Base-by-base conservation (phyloP, 1,140 invertebrate genomes). In the Brachionus rotundiformis region DNA sequence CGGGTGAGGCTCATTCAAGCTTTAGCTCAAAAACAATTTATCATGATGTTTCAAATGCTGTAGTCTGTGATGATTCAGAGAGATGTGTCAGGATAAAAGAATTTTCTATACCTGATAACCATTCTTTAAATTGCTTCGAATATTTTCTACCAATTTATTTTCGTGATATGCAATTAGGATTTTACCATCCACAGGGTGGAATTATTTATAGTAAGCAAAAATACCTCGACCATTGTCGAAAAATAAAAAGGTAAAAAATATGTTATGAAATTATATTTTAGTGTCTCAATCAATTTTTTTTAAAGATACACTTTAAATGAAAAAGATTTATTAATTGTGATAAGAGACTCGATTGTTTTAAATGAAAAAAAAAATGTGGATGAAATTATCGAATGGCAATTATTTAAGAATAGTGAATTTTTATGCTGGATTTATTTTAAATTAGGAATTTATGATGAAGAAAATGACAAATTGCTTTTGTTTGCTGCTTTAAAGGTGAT, bases 381-480 rank as follows among this genome's bases (percentile, higher is more conserved):
- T 27, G 59, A 61, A 61, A 61, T 27, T 1, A 61, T 61, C 23
- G 59, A 61, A 61, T 61, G 59, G 59, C 59, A 61, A 61, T 61
- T 61, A 31, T 61, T 61, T 31, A 61, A 61, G 27, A 61, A 61
- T 61, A 61, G 27, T 61, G 59, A 61, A 31, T 61, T 27, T 61
- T 61, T 61, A 61, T 61, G 59, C 23, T 61, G 27, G 59, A 10
- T 61, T 31, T 61, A 27, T 25, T 61, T 61, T 61, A 25, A 31
- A 61, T 61, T 27, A 27, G 59, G 59, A 31, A 61, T 61, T 61
- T 61, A 61, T 31, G 59, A 61, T 61, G 59, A 61, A 27, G 59
- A 61, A 27, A 61, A 25, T 61, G 59, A 61, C 27, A 61, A 61
- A 61, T 27, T 61, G 23, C 59, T 61, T 61, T 25, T 61, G n/a